These are phyloP conservation scores for Sinelater perroti DNA, from an alignment of 2,888 invertebrate species.

Conservation along the genomic window DNA sequence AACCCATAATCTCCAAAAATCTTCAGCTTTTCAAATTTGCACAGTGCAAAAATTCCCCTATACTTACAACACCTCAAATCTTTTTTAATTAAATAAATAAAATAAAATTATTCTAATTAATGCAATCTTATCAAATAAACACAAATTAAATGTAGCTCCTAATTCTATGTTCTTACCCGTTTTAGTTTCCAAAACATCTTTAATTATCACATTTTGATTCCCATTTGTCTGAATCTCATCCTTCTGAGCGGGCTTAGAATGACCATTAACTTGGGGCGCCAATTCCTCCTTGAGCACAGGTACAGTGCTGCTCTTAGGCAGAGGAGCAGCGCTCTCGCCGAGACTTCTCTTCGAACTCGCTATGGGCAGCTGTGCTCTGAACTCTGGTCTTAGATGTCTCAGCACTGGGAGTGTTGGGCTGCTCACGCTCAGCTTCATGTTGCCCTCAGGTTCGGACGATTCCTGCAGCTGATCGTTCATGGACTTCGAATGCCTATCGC, in stretches of 20 bases:
- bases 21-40: no score
- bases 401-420: constrained; percentile 75
- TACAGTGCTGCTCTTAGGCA: constrained; percentile 57
- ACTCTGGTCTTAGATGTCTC: constrained; percentile 84
- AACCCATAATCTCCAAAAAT: no score
- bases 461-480: constrained; percentile 41
- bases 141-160: no score
- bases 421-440: constrained; percentile 57
- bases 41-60: no score
- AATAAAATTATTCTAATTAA: no score
- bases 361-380: constrained; percentile 82
- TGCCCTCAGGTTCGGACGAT: constrained; percentile 50
- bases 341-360: constrained; percentile 67
- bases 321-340: constrained; percentile 13
- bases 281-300: constrained; percentile 54
- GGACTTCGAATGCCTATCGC: constrained; percentile 50
- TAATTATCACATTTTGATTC: constrained; percentile 5
- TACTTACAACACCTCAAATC: no score
- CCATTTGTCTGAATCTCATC: constrained; percentile 14
- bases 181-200: constrained; percentile 4
- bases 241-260: constrained; percentile 27
- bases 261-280: constrained; percentile 51
- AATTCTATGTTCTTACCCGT: no score
- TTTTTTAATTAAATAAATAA: no score
- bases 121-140: no score